Evolutionary conservation across 2,113 vertebrate genomes (phyloP), one percentile per base, ranked within the genome.

Genomic region (Tragelaphus scriptus): DNA sequence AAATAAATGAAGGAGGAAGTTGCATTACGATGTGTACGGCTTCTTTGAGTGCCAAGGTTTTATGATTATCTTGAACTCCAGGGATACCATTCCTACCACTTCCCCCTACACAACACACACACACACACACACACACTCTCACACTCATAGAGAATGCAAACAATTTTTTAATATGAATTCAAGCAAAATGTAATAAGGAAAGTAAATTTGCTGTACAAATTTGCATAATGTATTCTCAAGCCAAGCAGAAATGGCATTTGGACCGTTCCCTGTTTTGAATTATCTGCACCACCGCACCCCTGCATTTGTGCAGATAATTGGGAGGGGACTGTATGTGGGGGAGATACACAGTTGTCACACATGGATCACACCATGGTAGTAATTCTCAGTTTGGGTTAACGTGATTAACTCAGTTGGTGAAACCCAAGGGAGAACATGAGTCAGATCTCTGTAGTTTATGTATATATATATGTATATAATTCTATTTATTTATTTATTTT

Each of bases 101-200:
- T n/a, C 6, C 7, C 6, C 47, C 9, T 19, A 58, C 15, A 21
- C 49, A 79, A 32, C 13, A 82, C 28, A 44, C 16, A 77, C 23
- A 91, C 13, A 94, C 19, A 40, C 36, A 85, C 51, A 68, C 23
- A 32, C 21, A 51, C 77, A 32, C 77, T 17, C 25, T 77, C 21
- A 91, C 13, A 23, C 30, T 86, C 56, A 79, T 17, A 85, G 82
- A 97, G 88, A 97, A 96, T 87, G 91, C 95, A 97, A 98, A 97
- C 95, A 95, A 94, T 44, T 85, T 97, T 98, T 97, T 91, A 98
- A 96, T 97, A 97, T 93, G 95, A 98, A 95, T 97, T 63, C 95
- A 81, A 97, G 97, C 93, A 98, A 98, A 98, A 98, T 97, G 97
- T 98, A 98, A 98, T 98, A 98, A 97, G 96, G 95, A 98, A 98